Conservation (phyloP, 37 sponge, comb jelly and placozoan genomes). For the Lycopodina hypogea region DNA sequence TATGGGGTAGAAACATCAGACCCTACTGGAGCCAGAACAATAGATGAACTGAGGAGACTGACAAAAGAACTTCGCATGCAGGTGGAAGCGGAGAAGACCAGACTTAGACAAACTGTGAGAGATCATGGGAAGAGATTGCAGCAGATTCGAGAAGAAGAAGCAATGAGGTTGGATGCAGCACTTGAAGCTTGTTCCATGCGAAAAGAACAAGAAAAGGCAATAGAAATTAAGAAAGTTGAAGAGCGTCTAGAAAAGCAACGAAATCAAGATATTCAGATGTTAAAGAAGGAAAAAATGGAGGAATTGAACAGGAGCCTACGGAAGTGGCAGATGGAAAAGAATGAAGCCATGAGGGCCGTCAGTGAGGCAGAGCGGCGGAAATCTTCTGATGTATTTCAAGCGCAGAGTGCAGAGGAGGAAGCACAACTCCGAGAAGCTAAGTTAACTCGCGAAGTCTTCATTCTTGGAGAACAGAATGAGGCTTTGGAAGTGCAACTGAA, state of each 20-base stretch:
- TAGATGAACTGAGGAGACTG: slow-evolving; percentile 64
- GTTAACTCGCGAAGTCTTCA: slow-evolving; percentile 62
- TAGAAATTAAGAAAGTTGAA: slow-evolving; percentile 53
- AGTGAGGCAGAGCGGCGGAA: slow-evolving; percentile 38
- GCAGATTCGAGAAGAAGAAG: slow-evolving; percentile 49
- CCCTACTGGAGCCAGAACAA: slow-evolving; percentile 42
- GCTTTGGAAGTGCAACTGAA: slow-evolving; percentile 45
- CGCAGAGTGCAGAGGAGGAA: slow-evolving; percentile 29
- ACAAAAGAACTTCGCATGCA: slow-evolving; percentile 40
- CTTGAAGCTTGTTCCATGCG: slow-evolving; percentile 31
- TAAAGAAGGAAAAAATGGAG: slow-evolving; percentile 53
- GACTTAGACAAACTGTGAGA: slow-evolving; percentile 15
- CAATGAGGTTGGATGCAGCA: slow-evolving; percentile 31
- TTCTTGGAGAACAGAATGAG: slow-evolving; percentile 49
- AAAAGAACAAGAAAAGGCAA: slow-evolving; percentile 57
- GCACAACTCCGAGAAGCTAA: slow-evolving; percentile 28
- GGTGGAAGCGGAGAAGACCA: slow-evolving; percentile 61
- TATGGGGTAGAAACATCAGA: slow-evolving; percentile 36
- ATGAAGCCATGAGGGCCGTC: slow-evolving; percentile 35
- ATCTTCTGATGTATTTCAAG: slow-evolving; percentile 16
- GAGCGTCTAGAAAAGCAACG: slow-evolving; percentile 51
- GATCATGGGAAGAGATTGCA: slow-evolving; percentile 44
- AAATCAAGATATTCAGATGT: slow-evolving; percentile 35
- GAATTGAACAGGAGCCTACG: slow-evolving; percentile 51
- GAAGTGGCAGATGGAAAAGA: slow-evolving; percentile 36